Evolutionary conservation across 2,797 vertebrate genomes (phyloP).

Genomic region (Ispidina picta): DNA sequence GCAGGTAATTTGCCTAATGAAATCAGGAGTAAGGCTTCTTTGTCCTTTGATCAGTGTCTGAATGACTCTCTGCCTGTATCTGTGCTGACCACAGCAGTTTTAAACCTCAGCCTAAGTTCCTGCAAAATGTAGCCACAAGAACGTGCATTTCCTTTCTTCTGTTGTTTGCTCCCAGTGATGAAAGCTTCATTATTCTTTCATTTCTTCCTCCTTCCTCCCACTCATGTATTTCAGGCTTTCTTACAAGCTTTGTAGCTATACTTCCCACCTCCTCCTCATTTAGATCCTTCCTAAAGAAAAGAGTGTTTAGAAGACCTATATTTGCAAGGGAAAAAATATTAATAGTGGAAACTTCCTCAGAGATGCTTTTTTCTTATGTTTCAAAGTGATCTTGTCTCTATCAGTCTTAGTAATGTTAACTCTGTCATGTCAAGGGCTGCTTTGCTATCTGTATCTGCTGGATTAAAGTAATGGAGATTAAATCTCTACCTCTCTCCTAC

Average conservation of each 20-base stretch:
- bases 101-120: slow-evolving; percentile 10
- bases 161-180: slow-evolving; percentile 42
- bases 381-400: slow-evolving; percentile 39
- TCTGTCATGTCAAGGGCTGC: not conserved
- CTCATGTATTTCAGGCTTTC: not conserved
- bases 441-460: not conserved
- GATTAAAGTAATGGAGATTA: slow-evolving; percentile 9
- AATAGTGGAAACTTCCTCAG: slow-evolving; percentile 45
- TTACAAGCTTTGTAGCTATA: slow-evolving; percentile 14
- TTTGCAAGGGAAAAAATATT: slow-evolving; percentile 60
- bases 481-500: not conserved
- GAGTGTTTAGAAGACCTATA: slow-evolving; percentile 20
- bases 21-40: not conserved
- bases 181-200: slow-evolving; percentile 53
- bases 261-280: slow-evolving; percentile 53
- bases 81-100: not conserved
- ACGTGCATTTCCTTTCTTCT: not conserved
- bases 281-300: slow-evolving; percentile 41
- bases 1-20: slow-evolving; percentile 23
- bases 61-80: not conserved
- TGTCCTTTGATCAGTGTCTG: not conserved
- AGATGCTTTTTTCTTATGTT: not conserved
- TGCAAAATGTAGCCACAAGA: slow-evolving; percentile 29
- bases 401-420: slow-evolving; percentile 4
- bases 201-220: slow-evolving; percentile 28